phyloP scores from a whole-genome alignment of 2,888 invertebrate genomes.

The Monochamus alternatus region DNA sequence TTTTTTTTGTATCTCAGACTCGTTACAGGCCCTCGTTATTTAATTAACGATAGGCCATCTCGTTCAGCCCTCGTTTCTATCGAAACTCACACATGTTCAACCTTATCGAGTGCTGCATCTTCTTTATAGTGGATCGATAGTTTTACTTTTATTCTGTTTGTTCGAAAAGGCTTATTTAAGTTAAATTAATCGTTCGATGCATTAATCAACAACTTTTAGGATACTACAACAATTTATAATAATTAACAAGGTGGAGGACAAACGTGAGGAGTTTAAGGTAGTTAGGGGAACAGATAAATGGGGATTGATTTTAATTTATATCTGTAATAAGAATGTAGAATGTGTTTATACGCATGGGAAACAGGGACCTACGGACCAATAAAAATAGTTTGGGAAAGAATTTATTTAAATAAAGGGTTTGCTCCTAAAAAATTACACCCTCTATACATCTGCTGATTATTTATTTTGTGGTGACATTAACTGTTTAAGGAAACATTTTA shows the following conservation, averaged over 20 bases:
- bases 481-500: not conserved
- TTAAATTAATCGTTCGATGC: constrained; percentile 63
- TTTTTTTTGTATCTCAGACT: constrained; percentile 55
- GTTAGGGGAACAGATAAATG: constrained; percentile 31
- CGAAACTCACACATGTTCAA: constrained; percentile 70
- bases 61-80: constrained; percentile 67
- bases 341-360: constrained; percentile 25
- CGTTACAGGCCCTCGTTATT: constrained; percentile 67
- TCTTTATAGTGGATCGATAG: constrained; percentile 63
- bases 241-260: constrained; percentile 58
- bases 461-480: not conserved
- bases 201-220: constrained; percentile 60
- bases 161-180: constrained; percentile 63
- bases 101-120: constrained; percentile 69
- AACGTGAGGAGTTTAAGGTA: constrained; percentile 32
- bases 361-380: constrained; percentile 1
- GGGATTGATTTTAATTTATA: constrained; percentile 30
- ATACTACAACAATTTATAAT: constrained; percentile 57
- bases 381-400: constrained; percentile 17
- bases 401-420: constrained; percentile 10
- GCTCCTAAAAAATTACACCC: constrained; percentile 8
- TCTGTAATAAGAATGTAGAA: constrained; percentile 27
- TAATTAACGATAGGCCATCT: constrained; percentile 69
- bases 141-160: constrained; percentile 62
- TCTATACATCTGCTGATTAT: constrained; percentile 8